Evolutionary conservation across 2,113 vertebrate species (phyloP).

Genomic region (Pseudopodoces humilis): DNA sequence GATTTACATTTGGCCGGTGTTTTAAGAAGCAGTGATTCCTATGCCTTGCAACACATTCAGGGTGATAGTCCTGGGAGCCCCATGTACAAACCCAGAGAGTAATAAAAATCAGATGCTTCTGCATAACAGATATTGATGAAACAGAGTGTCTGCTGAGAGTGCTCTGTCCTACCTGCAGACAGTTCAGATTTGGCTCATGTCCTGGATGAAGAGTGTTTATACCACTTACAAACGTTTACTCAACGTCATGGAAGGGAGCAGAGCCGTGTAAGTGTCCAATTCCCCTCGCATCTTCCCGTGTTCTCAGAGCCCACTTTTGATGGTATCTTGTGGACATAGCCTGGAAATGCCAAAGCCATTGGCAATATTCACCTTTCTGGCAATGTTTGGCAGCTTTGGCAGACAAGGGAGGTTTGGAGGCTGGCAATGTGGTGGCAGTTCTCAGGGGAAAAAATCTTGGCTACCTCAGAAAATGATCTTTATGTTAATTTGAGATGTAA

Average conservation of each 20-base stretch:
- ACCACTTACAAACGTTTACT: not conserved
- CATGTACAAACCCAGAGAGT: not conserved
- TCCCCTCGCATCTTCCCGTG: accelerated
- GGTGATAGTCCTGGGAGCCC: not conserved
- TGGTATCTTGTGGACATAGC: not conserved
- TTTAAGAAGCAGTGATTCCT: not conserved
- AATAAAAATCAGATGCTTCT: constrained; percentile 52
- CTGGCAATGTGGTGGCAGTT: not conserved
- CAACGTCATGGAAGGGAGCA: not conserved
- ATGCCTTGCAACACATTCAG: not conserved
- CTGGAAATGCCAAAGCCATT: not conserved
- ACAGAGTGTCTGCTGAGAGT: not conserved
- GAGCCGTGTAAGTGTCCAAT: not conserved
- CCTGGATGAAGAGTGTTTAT: constrained; percentile 28
- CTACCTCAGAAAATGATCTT: not conserved
- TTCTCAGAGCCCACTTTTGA: not conserved
- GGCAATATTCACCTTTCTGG: not conserved
- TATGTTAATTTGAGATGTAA: not conserved
- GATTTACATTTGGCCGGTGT: not conserved
- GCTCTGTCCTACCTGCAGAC: constrained; percentile 40
- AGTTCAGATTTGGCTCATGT: constrained; percentile 29
- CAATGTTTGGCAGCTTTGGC: not conserved
- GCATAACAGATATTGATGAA: constrained; percentile 9
- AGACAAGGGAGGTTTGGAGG: not conserved
- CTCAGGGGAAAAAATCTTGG: not conserved